Evolutionary conservation across 2,113 vertebrate species (phyloP).

Genomic region (Turnix velox): DNA sequence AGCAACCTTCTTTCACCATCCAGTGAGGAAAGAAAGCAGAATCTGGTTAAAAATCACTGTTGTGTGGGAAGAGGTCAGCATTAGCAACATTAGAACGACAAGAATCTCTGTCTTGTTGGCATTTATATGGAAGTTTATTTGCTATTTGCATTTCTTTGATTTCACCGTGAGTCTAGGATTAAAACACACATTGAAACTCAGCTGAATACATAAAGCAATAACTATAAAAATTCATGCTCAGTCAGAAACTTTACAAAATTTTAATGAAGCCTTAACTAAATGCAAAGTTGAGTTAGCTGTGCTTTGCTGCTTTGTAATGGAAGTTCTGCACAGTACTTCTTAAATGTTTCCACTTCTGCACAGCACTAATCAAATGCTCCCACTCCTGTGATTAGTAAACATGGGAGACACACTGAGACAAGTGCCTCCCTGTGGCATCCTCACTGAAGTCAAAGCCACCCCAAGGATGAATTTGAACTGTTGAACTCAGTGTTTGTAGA

Average conservation of each 20-base stretch:
- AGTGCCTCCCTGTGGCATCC: background rate
- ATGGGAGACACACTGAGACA: background rate
- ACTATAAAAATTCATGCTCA: conserved; percentile 53
- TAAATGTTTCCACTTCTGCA: background rate
- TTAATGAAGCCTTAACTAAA: conserved; percentile 63
- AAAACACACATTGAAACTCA: conserved; percentile 30
- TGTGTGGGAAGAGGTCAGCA: conserved; percentile 5
- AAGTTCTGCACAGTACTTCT: conserved; percentile 7
- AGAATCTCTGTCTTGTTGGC: conserved; percentile 41
- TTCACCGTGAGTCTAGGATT: conserved; percentile 37
- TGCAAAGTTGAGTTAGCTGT: conserved; percentile 1
- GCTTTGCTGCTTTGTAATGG: conserved; percentile 41
- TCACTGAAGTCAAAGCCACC: conserved; percentile 19
- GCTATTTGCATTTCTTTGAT: conserved; percentile 58
- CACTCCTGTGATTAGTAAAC: conserved; percentile 25
- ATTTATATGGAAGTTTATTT: conserved; percentile 49
- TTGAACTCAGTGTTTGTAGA: conserved; percentile 31
- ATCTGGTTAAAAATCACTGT: conserved; percentile 2
- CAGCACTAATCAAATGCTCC: background rate
- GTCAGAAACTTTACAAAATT: conserved; percentile 55
- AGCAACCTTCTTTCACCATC: background rate
- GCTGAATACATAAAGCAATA: conserved; percentile 53
- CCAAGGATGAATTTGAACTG: conserved; percentile 6
- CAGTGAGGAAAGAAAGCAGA: background rate
- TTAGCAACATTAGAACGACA: background rate